These are phyloP conservation scores for Syngnathus rostellatus DNA, from an alignment of 2,797 vertebrate genomes.

Conservation along the genomic window DNA sequence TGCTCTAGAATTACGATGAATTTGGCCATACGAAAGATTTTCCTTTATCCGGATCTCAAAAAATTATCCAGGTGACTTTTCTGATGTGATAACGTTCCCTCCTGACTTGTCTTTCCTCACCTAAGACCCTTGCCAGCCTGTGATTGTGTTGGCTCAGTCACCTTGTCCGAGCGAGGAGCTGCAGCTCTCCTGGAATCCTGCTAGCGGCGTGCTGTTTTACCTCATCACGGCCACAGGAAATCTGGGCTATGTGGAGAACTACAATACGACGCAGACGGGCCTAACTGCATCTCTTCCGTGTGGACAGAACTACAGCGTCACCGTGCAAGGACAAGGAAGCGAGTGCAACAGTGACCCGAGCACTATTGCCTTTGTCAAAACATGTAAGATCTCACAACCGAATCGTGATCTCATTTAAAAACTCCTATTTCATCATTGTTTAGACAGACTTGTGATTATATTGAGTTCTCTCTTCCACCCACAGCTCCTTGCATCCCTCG, in stretches of 20 bases:
- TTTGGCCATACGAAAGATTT: background rate
- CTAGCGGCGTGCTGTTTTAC: constrained; percentile 39
- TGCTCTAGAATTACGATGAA: background rate
- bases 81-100: background rate
- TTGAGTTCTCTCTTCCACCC: background rate
- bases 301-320: constrained; percentile 60
- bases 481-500: constrained; percentile 58
- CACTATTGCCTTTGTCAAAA: constrained; percentile 40
- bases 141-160: constrained; percentile 25
- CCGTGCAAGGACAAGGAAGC: constrained; percentile 39
- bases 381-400: constrained; percentile 32
- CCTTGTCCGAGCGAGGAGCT: constrained; percentile 47
- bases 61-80: background rate
- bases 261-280: constrained; percentile 37
- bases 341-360: constrained; percentile 49
- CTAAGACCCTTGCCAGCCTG: constrained; percentile 61
- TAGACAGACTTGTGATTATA: background rate
- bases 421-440: background rate
- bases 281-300: constrained; percentile 48
- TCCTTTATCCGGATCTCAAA: background rate
- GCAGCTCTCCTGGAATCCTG: constrained; percentile 49
- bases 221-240: constrained; percentile 43
- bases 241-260: constrained; percentile 31
- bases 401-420: background rate
- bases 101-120: constrained; percentile 1